These are phyloP conservation scores for Sylvilagus bachmani DNA, from an alignment of 2,113 vertebrate species.

Conservation along the genomic window DNA sequence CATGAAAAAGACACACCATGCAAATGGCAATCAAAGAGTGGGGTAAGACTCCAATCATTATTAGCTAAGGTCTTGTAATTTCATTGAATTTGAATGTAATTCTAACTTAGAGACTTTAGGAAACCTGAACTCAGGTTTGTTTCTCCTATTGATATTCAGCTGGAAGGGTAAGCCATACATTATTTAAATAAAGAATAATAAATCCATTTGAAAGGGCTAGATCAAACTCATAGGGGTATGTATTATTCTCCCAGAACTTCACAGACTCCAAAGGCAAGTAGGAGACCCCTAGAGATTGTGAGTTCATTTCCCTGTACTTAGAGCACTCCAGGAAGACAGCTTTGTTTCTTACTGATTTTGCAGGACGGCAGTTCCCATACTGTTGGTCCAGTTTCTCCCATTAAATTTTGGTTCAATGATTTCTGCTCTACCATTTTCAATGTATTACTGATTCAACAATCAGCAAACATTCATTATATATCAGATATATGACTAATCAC, in stretches of 20 bases:
- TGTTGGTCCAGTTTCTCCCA: not conserved
- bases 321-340: slow-evolving; percentile 54
- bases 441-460: not conserved
- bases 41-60: not conserved
- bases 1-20: not conserved
- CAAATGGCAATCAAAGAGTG: not conserved
- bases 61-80: slow-evolving; percentile 10
- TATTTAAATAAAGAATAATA: slow-evolving; percentile 81
- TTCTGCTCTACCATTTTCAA: slow-evolving; percentile 27
- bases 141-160: slow-evolving; percentile 78
- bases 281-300: slow-evolving; percentile 60
- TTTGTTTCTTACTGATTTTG: slow-evolving; percentile 63
- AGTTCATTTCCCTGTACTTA: slow-evolving; percentile 69
- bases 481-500: not conserved
- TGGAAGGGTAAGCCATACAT: slow-evolving; percentile 70
- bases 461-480: not conserved
- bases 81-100: slow-evolving; percentile 58
- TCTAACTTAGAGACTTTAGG: slow-evolving; percentile 60
- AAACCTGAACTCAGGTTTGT: slow-evolving; percentile 71
- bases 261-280: slow-evolving; percentile 61
- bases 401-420: slow-evolving; percentile 49
- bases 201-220: slow-evolving; percentile 76
- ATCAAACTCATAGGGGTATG: slow-evolving; percentile 79
- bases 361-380: not conserved
- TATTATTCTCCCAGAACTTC: slow-evolving; percentile 83